These are phyloP conservation scores for Perca fluviatilis DNA, from an alignment of 2,113 vertebrate species.

Conservation along the genomic window DNA sequence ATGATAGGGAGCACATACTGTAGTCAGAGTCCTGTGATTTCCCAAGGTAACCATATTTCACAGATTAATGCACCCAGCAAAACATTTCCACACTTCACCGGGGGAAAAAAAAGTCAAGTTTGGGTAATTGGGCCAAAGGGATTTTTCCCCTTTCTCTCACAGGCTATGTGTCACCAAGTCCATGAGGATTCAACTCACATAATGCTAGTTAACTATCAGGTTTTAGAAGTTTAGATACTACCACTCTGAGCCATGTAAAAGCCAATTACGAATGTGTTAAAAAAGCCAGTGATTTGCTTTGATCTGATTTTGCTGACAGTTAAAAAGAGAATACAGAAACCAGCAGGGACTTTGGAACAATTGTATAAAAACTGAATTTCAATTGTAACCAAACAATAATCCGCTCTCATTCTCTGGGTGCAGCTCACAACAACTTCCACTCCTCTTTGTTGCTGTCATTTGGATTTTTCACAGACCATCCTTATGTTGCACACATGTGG, in stretches of 20 bases:
- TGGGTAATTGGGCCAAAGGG: conserved; percentile 9
- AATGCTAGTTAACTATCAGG: conserved; percentile 1
- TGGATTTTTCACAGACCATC: neutral
- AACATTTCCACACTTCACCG: neutral
- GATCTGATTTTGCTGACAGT: neutral
- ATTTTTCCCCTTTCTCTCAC: neutral
- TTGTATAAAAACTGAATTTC: neutral
- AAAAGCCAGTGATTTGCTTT: neutral
- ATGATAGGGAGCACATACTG: neutral
- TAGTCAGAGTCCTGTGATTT: neutral
- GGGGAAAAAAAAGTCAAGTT: neutral
- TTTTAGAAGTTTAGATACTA: conserved; percentile 1
- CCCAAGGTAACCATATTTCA: neutral
- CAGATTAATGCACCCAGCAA: neutral
- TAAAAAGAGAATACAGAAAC: neutral
- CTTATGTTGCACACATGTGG: conserved; percentile 13
- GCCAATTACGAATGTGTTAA: conserved; percentile 14
- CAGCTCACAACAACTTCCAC: neutral
- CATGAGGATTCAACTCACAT: neutral
- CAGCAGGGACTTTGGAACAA: neutral
- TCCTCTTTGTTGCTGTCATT: neutral
- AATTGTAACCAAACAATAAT: neutral
- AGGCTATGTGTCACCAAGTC: neutral
- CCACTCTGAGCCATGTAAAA: neutral
- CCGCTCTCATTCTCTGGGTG: neutral